Evolutionary conservation across 1,140 invertebrate genomes (phyloP).

Genomic region (Sycophaga agraensis): DNA sequence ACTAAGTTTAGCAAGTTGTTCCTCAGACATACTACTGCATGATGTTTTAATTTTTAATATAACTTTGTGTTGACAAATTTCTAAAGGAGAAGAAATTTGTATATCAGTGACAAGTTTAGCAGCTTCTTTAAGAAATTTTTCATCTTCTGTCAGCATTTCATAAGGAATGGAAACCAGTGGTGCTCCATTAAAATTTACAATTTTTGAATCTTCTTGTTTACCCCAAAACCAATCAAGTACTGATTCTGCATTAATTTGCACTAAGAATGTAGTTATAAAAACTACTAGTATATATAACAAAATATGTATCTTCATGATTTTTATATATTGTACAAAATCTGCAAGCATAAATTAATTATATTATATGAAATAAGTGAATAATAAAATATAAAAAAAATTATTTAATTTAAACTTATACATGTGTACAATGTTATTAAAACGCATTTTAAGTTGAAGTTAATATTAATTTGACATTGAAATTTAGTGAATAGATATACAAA

Average conservation of each 20-base stretch:
- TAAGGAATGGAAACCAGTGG: constrained; percentile 59
- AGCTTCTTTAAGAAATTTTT: constrained; percentile 67
- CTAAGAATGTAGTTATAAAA: not conserved
- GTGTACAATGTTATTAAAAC: too few relatives aligned
- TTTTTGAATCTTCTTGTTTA: constrained; percentile 32
- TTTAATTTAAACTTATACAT: not conserved
- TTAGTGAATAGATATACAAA: too few relatives aligned
- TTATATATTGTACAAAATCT: not conserved
- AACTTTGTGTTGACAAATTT: constrained; percentile 69
- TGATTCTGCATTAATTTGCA: constrained; percentile 31
- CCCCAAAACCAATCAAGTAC: constrained; percentile 51
- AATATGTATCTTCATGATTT: not conserved
- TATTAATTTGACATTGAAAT: too few relatives aligned
- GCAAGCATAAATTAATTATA: not conserved
- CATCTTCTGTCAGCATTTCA: constrained; percentile 64
- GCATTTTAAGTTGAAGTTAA: too few relatives aligned
- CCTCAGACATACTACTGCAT: constrained; percentile 65
- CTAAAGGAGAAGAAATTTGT: constrained; percentile 61
- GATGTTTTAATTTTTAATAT: constrained; percentile 63
- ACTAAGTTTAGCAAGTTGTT: constrained; percentile 68
- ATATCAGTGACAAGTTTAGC: constrained; percentile 60
- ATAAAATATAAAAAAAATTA: not conserved
- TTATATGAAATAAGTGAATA: not conserved
- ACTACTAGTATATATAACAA: not conserved
- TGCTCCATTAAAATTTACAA: constrained; percentile 40